phyloP scores from a whole-genome alignment of 2,888 invertebrate species.

The Eucriotettix oculatus region DNA sequence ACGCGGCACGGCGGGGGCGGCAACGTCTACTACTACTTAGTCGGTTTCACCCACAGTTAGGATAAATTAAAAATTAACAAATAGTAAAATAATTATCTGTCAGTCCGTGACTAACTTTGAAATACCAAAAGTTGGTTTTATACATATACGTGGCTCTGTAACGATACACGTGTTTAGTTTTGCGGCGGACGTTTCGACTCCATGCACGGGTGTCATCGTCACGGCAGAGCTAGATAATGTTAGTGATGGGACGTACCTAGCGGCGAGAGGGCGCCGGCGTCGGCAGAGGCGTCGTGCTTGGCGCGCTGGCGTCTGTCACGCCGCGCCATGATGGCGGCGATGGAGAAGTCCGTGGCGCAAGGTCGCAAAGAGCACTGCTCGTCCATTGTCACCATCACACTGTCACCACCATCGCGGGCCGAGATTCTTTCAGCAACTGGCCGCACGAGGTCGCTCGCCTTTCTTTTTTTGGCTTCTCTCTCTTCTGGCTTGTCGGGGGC shows the following conservation, averaged over 20 bases:
- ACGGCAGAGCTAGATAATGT: no score
- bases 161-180: no score
- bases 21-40: no score
- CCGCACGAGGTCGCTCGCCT: not conserved
- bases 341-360: constrained; percentile 89
- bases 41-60: no score
- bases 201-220: no score
- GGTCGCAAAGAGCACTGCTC: constrained; percentile 29
- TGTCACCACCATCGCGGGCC: not conserved
- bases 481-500: not conserved
- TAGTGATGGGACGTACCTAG: constrained; percentile 21
- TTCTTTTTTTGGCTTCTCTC: not conserved
- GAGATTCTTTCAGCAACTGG: not conserved
- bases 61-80: no score
- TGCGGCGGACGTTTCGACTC: no score
- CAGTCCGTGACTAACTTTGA: no score
- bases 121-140: no score
- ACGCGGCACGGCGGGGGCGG: no score
- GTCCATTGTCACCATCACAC: constrained; percentile 6
- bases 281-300: not conserved
- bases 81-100: no score
- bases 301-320: constrained; percentile 25
- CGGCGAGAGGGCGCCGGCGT: constrained; percentile 19
- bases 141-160: no score
- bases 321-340: constrained; percentile 86